Percentiles rank a stretch among this genome's conserved stretches.
These are phyloP conservation scores for Axis porcinus DNA, from an alignment of 2,113 vertebrate species.

Conservation along the genomic window DNA sequence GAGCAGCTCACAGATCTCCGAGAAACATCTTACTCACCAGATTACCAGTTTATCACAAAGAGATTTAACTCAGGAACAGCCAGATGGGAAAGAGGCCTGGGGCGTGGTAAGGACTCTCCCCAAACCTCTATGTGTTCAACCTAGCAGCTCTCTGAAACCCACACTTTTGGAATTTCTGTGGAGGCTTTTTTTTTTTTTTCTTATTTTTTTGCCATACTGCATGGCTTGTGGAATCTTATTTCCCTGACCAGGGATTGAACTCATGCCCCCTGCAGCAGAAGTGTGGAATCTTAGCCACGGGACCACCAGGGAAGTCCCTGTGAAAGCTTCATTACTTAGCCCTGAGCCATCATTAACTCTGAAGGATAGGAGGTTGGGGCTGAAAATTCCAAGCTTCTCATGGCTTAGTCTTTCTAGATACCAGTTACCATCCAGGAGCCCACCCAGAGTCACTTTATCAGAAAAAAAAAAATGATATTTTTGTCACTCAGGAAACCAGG, in stretches of 20 bases:
- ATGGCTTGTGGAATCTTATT: not conserved
- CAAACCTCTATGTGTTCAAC: not conserved
- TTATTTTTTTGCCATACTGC: not conserved
- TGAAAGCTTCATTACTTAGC: not conserved
- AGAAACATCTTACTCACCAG: not conserved
- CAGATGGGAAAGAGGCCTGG: not conserved
- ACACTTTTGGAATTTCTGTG: not conserved
- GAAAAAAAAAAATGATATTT: not conserved
- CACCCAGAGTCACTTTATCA: not conserved
- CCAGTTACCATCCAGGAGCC: not conserved
- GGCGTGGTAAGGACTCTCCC: not conserved
- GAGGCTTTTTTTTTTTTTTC: rapidly evolving
- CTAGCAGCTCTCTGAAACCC: not conserved
- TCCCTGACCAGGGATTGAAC: not conserved
- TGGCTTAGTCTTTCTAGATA: not conserved
- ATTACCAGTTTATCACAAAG: not conserved
- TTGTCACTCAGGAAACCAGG: not conserved
- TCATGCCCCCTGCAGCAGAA: not conserved
- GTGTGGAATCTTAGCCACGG: not conserved
- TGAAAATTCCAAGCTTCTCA: not conserved
- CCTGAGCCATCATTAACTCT: not conserved
- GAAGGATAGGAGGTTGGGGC: not conserved
- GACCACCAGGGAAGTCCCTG: not conserved
- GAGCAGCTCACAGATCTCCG: not conserved
- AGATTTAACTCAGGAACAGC: not conserved